Evolutionary conservation across 2,113 vertebrate genomes (phyloP), one percentile per base, ranked within the genome.

Genomic region (Sinocyclocheilus anophthalmus): DNA sequence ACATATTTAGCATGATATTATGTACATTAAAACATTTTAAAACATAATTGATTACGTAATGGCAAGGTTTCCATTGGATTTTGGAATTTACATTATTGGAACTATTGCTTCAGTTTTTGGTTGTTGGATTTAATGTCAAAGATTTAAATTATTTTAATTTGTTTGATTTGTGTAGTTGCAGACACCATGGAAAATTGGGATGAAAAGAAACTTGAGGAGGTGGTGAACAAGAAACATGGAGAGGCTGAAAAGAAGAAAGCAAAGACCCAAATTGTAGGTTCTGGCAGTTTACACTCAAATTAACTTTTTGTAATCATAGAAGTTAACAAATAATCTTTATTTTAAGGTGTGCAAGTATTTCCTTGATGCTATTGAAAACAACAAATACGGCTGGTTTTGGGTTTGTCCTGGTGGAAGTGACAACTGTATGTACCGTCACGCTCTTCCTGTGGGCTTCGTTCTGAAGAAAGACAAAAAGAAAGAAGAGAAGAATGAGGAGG

Each of bases 171-270:
- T 76, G 4, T 6, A 16, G 90, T 45, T 88, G 59, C 90, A 99
- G 98, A 99, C 93, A 98, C 97, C 5, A 99, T 99, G 98, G 98
- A 99, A 13, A 99, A 96, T 92, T 99, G 98, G 98, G 98, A 99
- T 87, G 97, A 99, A 93, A 98, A 98, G 95, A 99, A 99, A 87
- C 93, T 99, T 92, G 97, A 99, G 91, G 98, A 99, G 92, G 98
- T 99, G 37, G 94, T 99, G 84, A 97, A 97, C 94, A 97, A 98
- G 93, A 99, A 99, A 90, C 98, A 99, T 82, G 98, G 97, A 89
- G 98, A 99, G 89, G 96, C 97, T 0, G 98, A 99, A 94, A 98
- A 98, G 95, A 99, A 97, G 94, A 99, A 99, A 89, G 94, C 96
- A 85, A 99, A 99, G 95, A 99, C 98, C 53, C 96, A 97, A 92